Base-by-base conservation (phyloP, 2,113 vertebrate species). In the Trogon melanurus region DNA sequence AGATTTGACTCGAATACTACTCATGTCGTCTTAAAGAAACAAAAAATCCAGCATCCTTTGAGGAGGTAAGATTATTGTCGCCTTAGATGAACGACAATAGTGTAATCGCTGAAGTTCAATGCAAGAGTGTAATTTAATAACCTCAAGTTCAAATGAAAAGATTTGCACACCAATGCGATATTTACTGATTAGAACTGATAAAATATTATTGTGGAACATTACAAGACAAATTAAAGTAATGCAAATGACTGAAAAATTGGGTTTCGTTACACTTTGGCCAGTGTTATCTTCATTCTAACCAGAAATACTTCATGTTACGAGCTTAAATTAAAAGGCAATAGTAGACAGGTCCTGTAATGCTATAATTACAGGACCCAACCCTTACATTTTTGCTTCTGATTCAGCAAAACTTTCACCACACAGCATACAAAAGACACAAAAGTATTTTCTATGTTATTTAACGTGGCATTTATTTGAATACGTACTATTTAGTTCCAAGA, bases 341-440 rank as follows among this genome's bases (percentile, higher is more conserved):
- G 51, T 20, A 91, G 73, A 78, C 91, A 95, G 58, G 47, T 65
- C 57, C 23, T 76, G 53, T 86, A 95, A 92, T 79, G 65, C 61
- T 51, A 62, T 85, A 96, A 93, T 95, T 95, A 94, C 61, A 93
- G 62, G 65, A 94, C 69, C 45, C 65, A 96, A 44, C 72, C 79
- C 90, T 84, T 64, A 60, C 16, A 86, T 79, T 95, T 95, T 89
- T 92, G 38, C 48, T 93, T 76, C 75, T 88, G 85, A 91, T 96
- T 95, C 94, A 94, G 91, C 79, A 96, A 56, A 93, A 92, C 27
- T 69, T 88, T 47, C 50, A 74, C 79, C 57, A 62, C 54, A 38
- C 7, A 10, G 21, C 1, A 2, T 45, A 61, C 41, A 83, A 85
- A 94, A 73, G 51, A 83, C 47, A 72, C 11, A 20, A 15, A 95